Base-by-base conservation (phyloP, 1,140 invertebrate genomes). In the Cylas formicarius region DNA sequence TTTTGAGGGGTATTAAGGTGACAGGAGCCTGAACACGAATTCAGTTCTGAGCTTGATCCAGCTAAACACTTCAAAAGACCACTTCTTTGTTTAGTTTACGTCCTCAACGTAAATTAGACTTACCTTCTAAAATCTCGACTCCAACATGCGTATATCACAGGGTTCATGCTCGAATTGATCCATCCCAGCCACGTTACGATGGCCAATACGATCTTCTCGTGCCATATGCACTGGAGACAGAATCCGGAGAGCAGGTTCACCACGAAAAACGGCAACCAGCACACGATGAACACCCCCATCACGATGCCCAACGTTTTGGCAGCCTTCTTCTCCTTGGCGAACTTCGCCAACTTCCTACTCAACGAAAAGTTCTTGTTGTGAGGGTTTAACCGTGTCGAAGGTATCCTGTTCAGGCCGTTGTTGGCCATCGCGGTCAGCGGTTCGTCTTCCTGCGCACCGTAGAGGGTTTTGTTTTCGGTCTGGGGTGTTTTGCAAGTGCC, bases 121-220 rank as follows among this genome's bases (percentile, higher is more conserved):
- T 67, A 91, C 89, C 90, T 85, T 70, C 92, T 75, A 69, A 97
- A 97, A 65, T 97, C 93, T 62, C 86, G 77, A 67, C 89, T 94
- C 86, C 90, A 96, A 60, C 88, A 95, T 2, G 92, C 91, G 67
- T 97, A 97, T 57, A 97, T 97, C 36, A 96, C 86, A 1, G 92
- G 92, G 72, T 96, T 97, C 89, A 97, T 93, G 21, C 88, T 85
- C 17, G 93, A 97, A 70, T 99, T 99, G 58, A 97, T 89, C 89
- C 97, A 99, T 31, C 96, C 96, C 3, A 97, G 78, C 96, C 96
- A 99, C 22, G 92, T 97, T 23, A 97, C 89, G 17, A 97, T 80
- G 9, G 89, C 87, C 45, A 89, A 89, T 3, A 97, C 83, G 27
- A 93, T 78, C 57, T 94, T 84, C 56, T 90, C 87, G 43, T 94